Evolutionary conservation across 1,140 invertebrate species (phyloP), one percentile per base, ranked within the genome.

Genomic region (Oscheius sp.): DNA sequence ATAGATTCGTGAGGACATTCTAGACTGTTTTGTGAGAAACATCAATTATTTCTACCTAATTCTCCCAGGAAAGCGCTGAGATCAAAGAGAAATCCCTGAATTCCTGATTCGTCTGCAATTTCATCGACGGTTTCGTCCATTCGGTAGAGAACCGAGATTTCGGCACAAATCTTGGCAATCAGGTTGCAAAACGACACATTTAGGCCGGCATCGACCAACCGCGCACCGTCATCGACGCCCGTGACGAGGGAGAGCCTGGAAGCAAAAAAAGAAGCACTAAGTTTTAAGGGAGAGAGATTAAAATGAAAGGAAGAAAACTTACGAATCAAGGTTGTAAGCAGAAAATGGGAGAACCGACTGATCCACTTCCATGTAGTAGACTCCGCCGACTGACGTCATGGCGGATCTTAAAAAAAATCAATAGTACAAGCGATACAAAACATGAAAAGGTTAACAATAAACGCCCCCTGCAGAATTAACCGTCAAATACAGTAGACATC

Each of bases 21-120:
- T 63, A 42, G 20, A 63, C 10, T 63, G 35, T 7, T 26, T 34
- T 10, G 32, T 63, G 31, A 32, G 15, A 42, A 63, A 35, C 10
- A 63, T 32, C 0, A 63, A 36, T 63, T 32, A 63, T n/a, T n/a
- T n/a, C n/a, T 63, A 63, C 61, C 61, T 38, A 63, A 32, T 10
- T 63, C 61, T 38, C 32, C 32, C 4, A 63, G 61, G 61, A 63
- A 63, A 32, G 61, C 61, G 35, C 61, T 63, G 10, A 63, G 31
- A 35, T 63, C 36, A 26, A 36, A 63, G 20, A 63, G 61, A 26
- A 63, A 63, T 32, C 32, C 26, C 13, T 34, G 61, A 13, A 63
- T 29, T 18, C 35, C 32, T 13, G 20, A 23, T 34, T 29, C 31
- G 7, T 63, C 61, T 34, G 31, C 10, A n/a, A 35, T 38, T 13